A percentile compares a stretch with the other conserved stretches of the same genome.
Conservation (phyloP, 2,113 vertebrate species). For the Cygnus buccinator region DNA sequence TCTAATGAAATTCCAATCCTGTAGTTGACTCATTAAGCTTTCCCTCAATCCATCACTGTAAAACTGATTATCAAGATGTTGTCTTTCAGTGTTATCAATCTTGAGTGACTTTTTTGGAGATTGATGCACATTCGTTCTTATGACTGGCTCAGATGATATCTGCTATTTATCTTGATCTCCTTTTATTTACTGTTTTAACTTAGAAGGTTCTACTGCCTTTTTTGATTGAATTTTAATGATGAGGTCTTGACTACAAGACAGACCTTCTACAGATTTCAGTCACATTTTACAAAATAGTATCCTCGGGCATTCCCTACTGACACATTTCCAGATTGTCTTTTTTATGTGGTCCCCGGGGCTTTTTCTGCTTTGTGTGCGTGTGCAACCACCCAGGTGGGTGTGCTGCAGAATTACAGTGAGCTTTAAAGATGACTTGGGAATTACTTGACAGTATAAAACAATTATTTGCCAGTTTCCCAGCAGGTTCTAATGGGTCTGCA, state of each 20-base stretch:
- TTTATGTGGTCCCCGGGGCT: not conserved
- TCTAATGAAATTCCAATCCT: constrained; percentile 70
- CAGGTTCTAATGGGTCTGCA: not conserved
- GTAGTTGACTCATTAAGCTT: constrained; percentile 78
- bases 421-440: not conserved
- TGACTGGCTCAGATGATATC: constrained; percentile 80
- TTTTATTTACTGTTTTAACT: constrained; percentile 82
- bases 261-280: constrained; percentile 22
- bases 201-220: constrained; percentile 61
- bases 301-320: constrained; percentile 5
- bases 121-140: constrained; percentile 80
- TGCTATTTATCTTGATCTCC: constrained; percentile 89
- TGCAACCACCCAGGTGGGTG: not conserved
- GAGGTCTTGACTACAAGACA: constrained; percentile 49
- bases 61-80: constrained; percentile 86
- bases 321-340: constrained; percentile 11
- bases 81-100: constrained; percentile 85
- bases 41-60: constrained; percentile 86
- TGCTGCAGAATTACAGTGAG: not conserved
- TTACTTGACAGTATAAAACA: not conserved
- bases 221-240: constrained; percentile 66
- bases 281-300: constrained; percentile 6
- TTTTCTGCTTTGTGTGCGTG: not conserved
- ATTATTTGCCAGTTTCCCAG: not conserved
- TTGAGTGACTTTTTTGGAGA: constrained; percentile 79